Conservation (phyloP, 2,888 invertebrate genomes). For the Rosalia funebris region DNA sequence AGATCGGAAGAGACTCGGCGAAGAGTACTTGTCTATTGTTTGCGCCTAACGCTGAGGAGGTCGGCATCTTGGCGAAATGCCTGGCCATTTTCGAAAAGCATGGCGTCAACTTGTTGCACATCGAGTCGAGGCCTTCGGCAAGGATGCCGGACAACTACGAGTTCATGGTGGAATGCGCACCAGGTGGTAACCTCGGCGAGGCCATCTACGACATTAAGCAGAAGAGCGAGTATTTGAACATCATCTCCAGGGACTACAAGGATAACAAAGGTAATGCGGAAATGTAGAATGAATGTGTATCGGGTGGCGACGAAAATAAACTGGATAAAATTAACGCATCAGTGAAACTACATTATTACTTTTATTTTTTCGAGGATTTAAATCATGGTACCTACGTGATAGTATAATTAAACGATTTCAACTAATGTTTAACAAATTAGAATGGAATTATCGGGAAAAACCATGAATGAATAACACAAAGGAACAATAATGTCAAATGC, state of each 20-base stretch:
- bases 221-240: slow-evolving; percentile 81
- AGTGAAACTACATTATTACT: too few relatives aligned
- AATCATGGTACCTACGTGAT: too few relatives aligned
- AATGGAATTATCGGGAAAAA: too few relatives aligned
- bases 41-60: slow-evolving; percentile 82
- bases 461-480: too few relatives aligned
- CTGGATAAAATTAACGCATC: too few relatives aligned
- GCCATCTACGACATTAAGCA: slow-evolving; percentile 80
- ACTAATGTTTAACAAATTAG: too few relatives aligned
- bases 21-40: slow-evolving; percentile 87
- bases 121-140: slow-evolving; percentile 91
- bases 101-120: slow-evolving; percentile 86
- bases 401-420: too few relatives aligned
- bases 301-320: too few relatives aligned
- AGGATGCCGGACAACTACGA: slow-evolving; percentile 83
- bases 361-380: too few relatives aligned
- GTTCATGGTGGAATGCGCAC: slow-evolving; percentile 94
- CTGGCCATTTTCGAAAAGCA: slow-evolving; percentile 87
- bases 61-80: slow-evolving; percentile 89
- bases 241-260: slow-evolving; percentile 88
- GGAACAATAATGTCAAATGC: too few relatives aligned
- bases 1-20: slow-evolving; percentile 78
- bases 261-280: slow-evolving; percentile 79
- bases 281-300: too few relatives aligned
- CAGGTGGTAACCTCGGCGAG: slow-evolving; percentile 77